These are phyloP conservation scores for Thymelicus acteon DNA, from an alignment of 2,888 invertebrate genomes.

Conservation along the genomic window DNA sequence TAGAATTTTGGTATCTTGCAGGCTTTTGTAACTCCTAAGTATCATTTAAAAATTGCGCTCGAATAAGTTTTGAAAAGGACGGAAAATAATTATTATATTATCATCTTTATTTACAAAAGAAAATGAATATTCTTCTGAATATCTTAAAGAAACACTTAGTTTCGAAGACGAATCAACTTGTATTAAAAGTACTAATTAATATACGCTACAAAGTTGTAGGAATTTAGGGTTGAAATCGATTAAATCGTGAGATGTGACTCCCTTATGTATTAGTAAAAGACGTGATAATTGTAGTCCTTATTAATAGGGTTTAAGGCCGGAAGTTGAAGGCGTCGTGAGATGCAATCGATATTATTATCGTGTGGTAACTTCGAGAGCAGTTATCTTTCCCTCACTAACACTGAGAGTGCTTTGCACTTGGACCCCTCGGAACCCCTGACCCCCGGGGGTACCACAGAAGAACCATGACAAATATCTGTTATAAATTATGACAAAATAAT, in stretches of 20 bases:
- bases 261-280: constrained; percentile 32
- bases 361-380: constrained; percentile 23
- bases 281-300: constrained; percentile 35
- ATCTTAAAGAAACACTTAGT: constrained; percentile 4
- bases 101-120: background rate
- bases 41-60: constrained; percentile 15
- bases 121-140: constrained; percentile 6
- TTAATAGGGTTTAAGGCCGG: constrained; percentile 29
- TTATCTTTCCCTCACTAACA: constrained; percentile 7
- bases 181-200: background rate
- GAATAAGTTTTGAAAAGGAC: background rate
- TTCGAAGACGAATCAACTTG: constrained; percentile 7
- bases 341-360: background rate
- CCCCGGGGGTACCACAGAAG: background rate
- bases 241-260: constrained; percentile 32
- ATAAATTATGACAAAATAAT: background rate
- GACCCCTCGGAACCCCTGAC: background rate
- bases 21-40: constrained; percentile 4
- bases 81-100: background rate
- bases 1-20: constrained; percentile 31
- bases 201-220: constrained; percentile 19
- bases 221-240: constrained; percentile 31
- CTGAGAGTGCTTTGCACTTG: background rate
- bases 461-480: background rate
- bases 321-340: constrained; percentile 8